Base-by-base conservation (phyloP, 2,797 vertebrate genomes). In the Malacoctenus gilli region DNA sequence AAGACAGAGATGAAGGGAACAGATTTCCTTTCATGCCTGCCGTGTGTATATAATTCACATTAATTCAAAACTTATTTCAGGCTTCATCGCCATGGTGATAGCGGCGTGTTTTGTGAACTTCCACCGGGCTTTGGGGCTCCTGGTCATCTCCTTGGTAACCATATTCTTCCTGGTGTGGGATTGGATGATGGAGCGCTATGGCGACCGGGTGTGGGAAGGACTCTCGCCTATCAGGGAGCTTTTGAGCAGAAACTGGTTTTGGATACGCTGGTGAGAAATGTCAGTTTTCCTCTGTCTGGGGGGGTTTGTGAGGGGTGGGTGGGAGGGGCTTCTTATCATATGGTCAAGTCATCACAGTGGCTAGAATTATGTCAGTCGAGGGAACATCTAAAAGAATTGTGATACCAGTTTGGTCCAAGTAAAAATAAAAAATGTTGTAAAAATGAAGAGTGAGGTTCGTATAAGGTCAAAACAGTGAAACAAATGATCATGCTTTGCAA, bases 111-210 rank as follows among this genome's bases (percentile, higher is more conserved):
- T 67, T 53, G 44, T 94, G 63, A 94, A 96, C 84, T 93, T 95
- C 58, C 80, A 68, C 18, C 90, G 89, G 72, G 93, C 93, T 14
- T 62, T 94, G 4, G 88, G 85, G 10, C 91, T 96, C 30, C 88
- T 95, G 57, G 76, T 92, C 38, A 32, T 95, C 79, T 92, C 92
- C 0, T 3, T 92, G 53, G 20, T 87, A 19, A 84, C 41, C 48
- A 30, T 89, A 23, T 92, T 94, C 76, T 95, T 95, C 80, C 72
- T 93, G 60, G 72, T 67, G 72, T 95, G 94, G 94, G 94, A 95
- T 85, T 85, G 88, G 83, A 65, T 91, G 39, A 89, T 92, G 78
- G 74, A 77, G 30, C 90, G 56, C 61, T 94, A 92, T 52, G 91
- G 92, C 71, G 72, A 80, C 19, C 72, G 30, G 73, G 69, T 92